Base-by-base conservation (phyloP, 2,113 vertebrate species). In the Columbina picui region DNA sequence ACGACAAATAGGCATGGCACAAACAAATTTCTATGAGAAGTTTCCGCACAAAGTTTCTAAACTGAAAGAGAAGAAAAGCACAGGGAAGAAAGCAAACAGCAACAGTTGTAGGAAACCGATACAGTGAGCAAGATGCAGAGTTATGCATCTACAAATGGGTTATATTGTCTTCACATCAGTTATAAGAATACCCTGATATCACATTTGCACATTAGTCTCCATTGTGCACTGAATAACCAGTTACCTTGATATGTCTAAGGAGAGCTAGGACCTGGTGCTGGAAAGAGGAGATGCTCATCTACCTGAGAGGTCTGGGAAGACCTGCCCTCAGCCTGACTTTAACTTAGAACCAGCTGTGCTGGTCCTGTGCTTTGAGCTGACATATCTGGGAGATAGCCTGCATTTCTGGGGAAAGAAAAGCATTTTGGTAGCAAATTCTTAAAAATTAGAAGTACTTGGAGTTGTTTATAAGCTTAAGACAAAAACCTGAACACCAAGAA, bases 31-130 rank as follows among this genome's bases (percentile, higher is more conserved):
- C 67, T 90, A 2, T 74, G 84, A 9, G 34, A 56, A 76, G 5
- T 87, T 88, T 83, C 55, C 59, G 85, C 64, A 23, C 49, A 73
- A 69, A 77, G 50, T 63, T 87, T 93, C 78, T 90, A 47, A 79
- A 70, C 50, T 14, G 39, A 49, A 88, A 59, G 89, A 82, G 67
- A 38, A 60, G 32, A 73, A 81, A 57, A 57, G n/a, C 3, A 2
- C 30, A 43, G 39, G 29, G 77, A 93, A 36, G 57, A 55, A 76
- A 27, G 19, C n/a, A 69, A 10, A 76, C 70, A 74, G 12, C 47
- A 87, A 17, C 41, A 57, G 14, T 64, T 53, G 38, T 18, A 59
- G 43, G 63, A 91, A 83, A n/a, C 41, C 2, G 1, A 14, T 77
- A 15, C 9, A 91, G 36, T 17, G 74, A 80, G 22, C 10, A 26